Conservation (phyloP, 1,140 invertebrate species). For the Pseudomyrmex concolor region DNA sequence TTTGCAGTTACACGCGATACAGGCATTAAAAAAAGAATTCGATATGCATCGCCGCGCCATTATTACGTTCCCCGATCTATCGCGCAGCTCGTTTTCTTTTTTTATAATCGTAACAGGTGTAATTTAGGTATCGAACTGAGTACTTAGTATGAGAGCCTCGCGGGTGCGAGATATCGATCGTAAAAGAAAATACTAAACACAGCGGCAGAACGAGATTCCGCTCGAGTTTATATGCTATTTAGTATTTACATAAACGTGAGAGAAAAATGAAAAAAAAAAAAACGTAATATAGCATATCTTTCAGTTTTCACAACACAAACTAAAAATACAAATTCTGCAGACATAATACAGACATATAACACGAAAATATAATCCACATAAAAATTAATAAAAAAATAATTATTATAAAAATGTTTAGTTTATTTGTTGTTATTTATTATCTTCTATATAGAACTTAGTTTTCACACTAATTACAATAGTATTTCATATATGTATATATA, state of each 20-base stretch:
- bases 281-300: conserved; percentile 3
- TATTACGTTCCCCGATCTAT: conserved; percentile 36
- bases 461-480: no score
- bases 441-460: no score
- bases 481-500: no score
- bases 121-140: conserved; percentile 55
- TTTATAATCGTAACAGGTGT: conserved; percentile 56
- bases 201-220: conserved; percentile 4
- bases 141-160: conserved; percentile 33
- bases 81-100: conserved; percentile 43
- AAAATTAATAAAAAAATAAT: conserved; percentile 7
- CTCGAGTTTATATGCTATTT: background rate
- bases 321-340: background rate
- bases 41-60: conserved; percentile 53
- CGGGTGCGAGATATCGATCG: conserved; percentile 42
- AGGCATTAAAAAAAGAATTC: conserved; percentile 56
- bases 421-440: no score
- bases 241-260: background rate
- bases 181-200: conserved; percentile 34
- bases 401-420: background rate
- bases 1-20: conserved; percentile 53
- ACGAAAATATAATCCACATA: no score
- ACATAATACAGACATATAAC: background rate
- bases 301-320: conserved; percentile 12
- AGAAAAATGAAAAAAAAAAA: background rate